phyloP scores from a whole-genome alignment of 1,140 invertebrate species.

The Euura lappo region DNA sequence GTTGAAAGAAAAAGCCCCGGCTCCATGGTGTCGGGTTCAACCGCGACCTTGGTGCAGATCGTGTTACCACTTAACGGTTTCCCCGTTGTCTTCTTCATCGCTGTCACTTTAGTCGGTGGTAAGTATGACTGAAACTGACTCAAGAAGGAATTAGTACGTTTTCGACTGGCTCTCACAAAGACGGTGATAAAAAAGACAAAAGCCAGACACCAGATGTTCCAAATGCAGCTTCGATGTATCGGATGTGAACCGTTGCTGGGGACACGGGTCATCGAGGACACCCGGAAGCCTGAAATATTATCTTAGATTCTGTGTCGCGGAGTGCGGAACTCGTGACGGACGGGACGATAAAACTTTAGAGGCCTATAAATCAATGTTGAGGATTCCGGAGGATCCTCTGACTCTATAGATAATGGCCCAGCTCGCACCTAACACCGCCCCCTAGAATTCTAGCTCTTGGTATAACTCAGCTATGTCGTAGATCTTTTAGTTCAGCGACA shows the following conservation, averaged over 20 bases:
- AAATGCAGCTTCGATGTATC: too few species aligned
- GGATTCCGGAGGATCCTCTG: not conserved
- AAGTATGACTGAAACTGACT: not conserved
- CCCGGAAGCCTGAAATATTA: not conserved
- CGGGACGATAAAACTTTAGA: slow-evolving; percentile 47
- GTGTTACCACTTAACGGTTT: slow-evolving; percentile 3
- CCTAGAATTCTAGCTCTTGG: not conserved
- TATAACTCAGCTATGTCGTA: not conserved
- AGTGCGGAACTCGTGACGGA: slow-evolving; percentile 34
- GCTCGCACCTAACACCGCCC: not conserved
- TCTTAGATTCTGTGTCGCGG: not conserved
- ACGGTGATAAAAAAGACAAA: too few species aligned
- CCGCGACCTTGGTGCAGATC: not conserved
- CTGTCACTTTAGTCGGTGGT: not conserved
- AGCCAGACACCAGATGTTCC: too few species aligned
- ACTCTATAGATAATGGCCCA: not conserved
- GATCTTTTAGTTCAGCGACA: not conserved
- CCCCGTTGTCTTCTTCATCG: not conserved
- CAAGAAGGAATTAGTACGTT: too few species aligned
- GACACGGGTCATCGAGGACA: too few species aligned
- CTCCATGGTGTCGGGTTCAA: not conserved
- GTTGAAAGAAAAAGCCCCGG: not conserved
- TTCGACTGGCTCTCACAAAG: too few species aligned
- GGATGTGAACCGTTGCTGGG: too few species aligned
- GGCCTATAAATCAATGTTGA: slow-evolving; percentile 36